Base-by-base conservation (phyloP, 2,113 vertebrate genomes). In the Hoplias malabaricus region DNA sequence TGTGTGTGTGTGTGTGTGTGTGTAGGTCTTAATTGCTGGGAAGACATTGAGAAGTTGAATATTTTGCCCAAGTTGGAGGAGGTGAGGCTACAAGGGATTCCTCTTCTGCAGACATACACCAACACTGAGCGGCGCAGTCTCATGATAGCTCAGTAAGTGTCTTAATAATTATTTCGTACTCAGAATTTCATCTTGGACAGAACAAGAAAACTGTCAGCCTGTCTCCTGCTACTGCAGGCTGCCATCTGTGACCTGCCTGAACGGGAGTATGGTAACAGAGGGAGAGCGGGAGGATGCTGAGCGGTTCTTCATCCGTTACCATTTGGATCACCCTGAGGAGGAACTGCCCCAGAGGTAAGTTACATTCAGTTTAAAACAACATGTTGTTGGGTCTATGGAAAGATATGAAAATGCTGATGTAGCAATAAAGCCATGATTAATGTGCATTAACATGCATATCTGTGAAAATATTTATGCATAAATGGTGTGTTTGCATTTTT, bases 21-120 rank as follows among this genome's bases (percentile, higher is more conserved):
- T 82, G 25, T 77, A 99, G 98, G 96, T 93, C 92, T 99, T 71
- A 95, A 91, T 66, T 94, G 84, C 67, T 99, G 98, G 98, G 95
- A 94, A 84, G 98, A 99, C 88, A 96, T 99, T 69, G 97, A 99
- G 89, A 99, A 97, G 85, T 85, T 99, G 53, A 99, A 96, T 88
- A 94, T 91, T 85, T 95, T 99, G 46, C 98, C 98, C 10, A 97
- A 95, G 79, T 89, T 99, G 12, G 94, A 97, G 90, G 98, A 99
- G 86, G 93, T 99, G 67, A 93, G 96, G 50, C 90, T 99, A 81
- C 90, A 96, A 82, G 96, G 98, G 70, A 98, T 99, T 82, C 96
- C 98, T 83, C 91, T 99, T 84, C 91, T 99, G 84, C 94, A 98
- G 91, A 86, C 91, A 33, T 98, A 97, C 82, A 97, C 94, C 84